These are phyloP conservation scores for Tachyglossus aculeatus DNA, from an alignment of 2,797 vertebrate genomes.

Conservation along the genomic window DNA sequence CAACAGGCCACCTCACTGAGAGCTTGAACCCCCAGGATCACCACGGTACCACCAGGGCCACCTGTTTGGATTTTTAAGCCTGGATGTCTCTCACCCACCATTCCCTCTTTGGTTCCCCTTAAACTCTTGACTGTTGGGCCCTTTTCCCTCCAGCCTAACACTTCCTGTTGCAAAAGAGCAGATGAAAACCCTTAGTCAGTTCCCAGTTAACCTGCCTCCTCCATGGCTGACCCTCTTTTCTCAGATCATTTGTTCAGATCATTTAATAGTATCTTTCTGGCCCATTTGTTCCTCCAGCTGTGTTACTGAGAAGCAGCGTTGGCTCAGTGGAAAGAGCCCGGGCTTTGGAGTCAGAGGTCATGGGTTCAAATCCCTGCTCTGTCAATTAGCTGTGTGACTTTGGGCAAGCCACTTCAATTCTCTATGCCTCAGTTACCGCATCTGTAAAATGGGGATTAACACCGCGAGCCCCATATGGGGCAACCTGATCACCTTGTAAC, in stretches of 20 bases:
- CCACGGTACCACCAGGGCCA: too few relatives aligned
- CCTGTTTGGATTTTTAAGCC: too few relatives aligned
- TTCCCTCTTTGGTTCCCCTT: conserved; percentile 1
- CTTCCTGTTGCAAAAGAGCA: not conserved
- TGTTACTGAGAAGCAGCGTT: too few relatives aligned
- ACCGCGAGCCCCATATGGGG: too few relatives aligned
- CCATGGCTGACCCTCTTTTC: not conserved
- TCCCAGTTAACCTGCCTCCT: not conserved
- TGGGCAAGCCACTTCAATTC: not conserved
- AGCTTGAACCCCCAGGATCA: too few relatives aligned
- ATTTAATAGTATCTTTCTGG: not conserved
- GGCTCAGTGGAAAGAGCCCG: too few relatives aligned
- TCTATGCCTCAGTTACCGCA: too few relatives aligned
- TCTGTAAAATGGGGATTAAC: not conserved
- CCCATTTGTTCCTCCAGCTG: not conserved
- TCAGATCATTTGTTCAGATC: not conserved
- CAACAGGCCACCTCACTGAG: not conserved
- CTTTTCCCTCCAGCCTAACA: not conserved
- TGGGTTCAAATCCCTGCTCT: not conserved
- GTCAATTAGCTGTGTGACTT: not conserved
- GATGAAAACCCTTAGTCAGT: not conserved
- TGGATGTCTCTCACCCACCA: too few relatives aligned
- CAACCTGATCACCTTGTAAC: too few relatives aligned
- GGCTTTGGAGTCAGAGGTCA: not conserved
- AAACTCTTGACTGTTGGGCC: not conserved